Evolutionary conservation across 2,113 vertebrate genomes (phyloP), one percentile per base, ranked within the genome.

Genomic region (Litocranius walleri): DNA sequence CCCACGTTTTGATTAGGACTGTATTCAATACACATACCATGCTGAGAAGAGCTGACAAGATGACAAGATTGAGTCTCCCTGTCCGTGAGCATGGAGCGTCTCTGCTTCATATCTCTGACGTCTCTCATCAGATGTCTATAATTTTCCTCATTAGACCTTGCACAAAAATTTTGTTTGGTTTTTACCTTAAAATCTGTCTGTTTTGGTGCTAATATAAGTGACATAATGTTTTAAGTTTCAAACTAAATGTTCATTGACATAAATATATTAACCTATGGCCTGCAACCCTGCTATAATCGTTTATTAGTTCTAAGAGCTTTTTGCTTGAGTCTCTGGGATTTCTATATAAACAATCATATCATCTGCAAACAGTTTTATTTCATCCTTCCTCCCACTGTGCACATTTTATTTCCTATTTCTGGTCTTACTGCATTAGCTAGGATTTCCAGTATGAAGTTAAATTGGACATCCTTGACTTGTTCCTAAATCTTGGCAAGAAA

Each of bases 11-110:
- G 25, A 5, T 5, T 30, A 33, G 40, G n/a, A 29, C 30, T 30
- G 23, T 17, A 25, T 0, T 33, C 15, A 27, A 45, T 7, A 30
- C 48, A 4, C 0, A 30, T 15, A 13, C 2, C 11, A 14, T 2
- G 45, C 4, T 62, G 9, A 33, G 30, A 74, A 88, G 54, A 82
- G 6, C 17, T 54, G 5, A 45, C 6, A 77, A 4, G 25, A 11
- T 30, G 30, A 21, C 7, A 45, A 3, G 17, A 43, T 0, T 13
- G 52, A 61, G 16, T 23, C 17, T 56, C 91, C 33, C 40, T 11
- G 0, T 7, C 83, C 30, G 62, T n/a, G 57, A 81, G 89, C 84
- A 43, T 4, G 16, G 62, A 43, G 14, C 7, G 0, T 7, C 40
- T 78, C 83, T 36, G 4, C 25, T 25, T 87, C 48, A 81, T 17